These are phyloP conservation scores for Catostomus latipinnis DNA, from an alignment of 2,797 vertebrate genomes.

Conservation along the genomic window DNA sequence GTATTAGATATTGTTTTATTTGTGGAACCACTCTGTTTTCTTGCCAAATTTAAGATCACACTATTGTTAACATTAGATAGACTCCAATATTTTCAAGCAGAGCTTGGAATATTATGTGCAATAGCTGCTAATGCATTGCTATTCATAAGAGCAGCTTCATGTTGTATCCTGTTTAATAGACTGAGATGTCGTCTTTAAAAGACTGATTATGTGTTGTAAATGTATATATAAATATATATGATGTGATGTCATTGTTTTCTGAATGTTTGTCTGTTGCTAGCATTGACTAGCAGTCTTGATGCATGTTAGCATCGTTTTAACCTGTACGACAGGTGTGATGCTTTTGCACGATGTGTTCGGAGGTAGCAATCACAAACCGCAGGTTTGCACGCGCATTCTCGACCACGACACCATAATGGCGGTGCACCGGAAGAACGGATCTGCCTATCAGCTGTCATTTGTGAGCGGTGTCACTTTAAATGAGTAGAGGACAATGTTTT, in stretches of 20 bases:
- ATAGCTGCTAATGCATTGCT: conserved; percentile 76
- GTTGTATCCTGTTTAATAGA: conserved; percentile 52
- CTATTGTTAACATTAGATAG: conserved; percentile 52
- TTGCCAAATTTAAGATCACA: too few species aligned
- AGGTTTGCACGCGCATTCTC: conserved; percentile 1
- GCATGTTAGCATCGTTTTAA: conserved; percentile 35
- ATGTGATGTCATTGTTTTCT: conserved; percentile 28
- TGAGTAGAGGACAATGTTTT: conserved; percentile 9
- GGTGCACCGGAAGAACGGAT: not conserved
- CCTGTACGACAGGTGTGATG: conserved; percentile 61
- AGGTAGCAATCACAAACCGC: conserved; percentile 43
- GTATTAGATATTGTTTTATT: conserved; percentile 42
- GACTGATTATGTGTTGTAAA: not conserved
- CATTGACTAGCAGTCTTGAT: conserved; percentile 10
- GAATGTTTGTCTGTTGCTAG: conserved; percentile 53
- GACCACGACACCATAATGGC: conserved; percentile 14
- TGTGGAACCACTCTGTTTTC: not conserved
- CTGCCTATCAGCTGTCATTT: conserved; percentile 8
- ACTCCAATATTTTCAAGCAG: conserved; percentile 30
- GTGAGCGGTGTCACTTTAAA: conserved; percentile 34
- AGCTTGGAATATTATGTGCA: conserved; percentile 48
- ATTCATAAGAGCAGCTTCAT: conserved; percentile 60
- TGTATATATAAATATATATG: conserved; percentile 12
- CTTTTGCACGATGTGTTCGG: conserved; percentile 66
- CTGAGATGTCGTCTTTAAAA: conserved; percentile 11